A percentile compares a stretch with the other conserved stretches of the same genome.
Evolutionary conservation across 2,797 vertebrate species (phyloP).

Genomic region (Sebastes elongatus): DNA sequence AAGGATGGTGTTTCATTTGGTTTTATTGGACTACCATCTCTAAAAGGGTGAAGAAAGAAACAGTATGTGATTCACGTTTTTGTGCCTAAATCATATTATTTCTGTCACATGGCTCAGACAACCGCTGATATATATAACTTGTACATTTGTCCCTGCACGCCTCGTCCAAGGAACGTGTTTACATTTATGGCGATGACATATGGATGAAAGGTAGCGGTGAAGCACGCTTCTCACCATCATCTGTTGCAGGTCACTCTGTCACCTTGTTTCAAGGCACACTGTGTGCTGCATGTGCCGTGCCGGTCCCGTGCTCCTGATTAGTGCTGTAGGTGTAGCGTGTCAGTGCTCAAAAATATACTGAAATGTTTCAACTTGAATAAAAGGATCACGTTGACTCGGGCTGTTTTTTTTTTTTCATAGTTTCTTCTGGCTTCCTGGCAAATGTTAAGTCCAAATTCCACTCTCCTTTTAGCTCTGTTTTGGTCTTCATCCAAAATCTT

Average conservation of each 20-base stretch:
- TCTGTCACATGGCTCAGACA: not conserved
- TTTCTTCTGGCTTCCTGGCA: not conserved
- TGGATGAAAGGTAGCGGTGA: not conserved
- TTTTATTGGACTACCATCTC: not conserved
- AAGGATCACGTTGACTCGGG: fast-evolving
- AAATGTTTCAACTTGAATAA: not conserved
- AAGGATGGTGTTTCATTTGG: not conserved
- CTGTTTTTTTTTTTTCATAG: not conserved
- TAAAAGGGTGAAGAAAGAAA: not conserved
- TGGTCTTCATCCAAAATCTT: not conserved
- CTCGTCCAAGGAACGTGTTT: not conserved
- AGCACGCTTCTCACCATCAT: not conserved
- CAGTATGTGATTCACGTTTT: not conserved
- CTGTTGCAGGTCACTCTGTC: not conserved
- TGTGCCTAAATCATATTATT: not conserved
- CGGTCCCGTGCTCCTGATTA: not conserved
- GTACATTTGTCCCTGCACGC: not conserved
- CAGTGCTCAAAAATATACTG: not conserved
- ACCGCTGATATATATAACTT: not conserved
- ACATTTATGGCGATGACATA: not conserved
- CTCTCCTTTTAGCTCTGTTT: not conserved
- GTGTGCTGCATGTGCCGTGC: conserved; percentile 2
- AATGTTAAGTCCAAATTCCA: not conserved
- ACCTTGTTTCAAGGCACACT: not conserved
- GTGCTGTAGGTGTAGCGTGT: not conserved